Conservation (phyloP, 2,797 vertebrate genomes). For the Artibeus jamaicensis region DNA sequence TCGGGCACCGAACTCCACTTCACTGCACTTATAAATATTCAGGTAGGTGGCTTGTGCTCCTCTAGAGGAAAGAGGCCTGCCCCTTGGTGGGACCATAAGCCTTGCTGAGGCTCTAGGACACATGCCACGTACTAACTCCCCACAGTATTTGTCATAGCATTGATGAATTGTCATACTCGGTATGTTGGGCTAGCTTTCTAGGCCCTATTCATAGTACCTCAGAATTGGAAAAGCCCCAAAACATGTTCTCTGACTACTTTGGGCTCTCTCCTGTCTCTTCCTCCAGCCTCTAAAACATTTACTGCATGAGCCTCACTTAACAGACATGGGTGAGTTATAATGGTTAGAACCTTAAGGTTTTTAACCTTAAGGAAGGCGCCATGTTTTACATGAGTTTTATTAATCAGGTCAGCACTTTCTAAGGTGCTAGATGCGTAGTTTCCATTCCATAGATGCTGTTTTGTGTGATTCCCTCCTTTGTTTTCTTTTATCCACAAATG, state of each 20-base stretch:
- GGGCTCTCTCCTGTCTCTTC: neutral
- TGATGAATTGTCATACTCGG: neutral
- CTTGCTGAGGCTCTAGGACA: neutral
- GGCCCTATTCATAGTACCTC: neutral
- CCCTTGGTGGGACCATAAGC: neutral
- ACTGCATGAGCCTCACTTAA: neutral
- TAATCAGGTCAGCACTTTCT: neutral
- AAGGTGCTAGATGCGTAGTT: neutral
- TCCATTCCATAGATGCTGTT: constrained; percentile 22
- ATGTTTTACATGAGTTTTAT: constrained; percentile 20
- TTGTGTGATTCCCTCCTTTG: neutral
- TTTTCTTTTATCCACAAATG: constrained; percentile 32
- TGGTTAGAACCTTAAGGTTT: neutral
- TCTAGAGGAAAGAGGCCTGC: neutral
- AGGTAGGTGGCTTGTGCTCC: constrained; percentile 85
- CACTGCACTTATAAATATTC: constrained; percentile 95
- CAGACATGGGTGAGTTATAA: neutral
- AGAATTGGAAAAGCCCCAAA: constrained; percentile 25
- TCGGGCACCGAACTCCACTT: constrained; percentile 93
- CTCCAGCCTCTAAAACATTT: neutral
- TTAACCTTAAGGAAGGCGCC: neutral
- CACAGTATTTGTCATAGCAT: neutral
- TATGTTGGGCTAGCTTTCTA: neutral
- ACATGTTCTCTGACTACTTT: neutral
- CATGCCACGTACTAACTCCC: neutral